Evolutionary conservation across 2,113 vertebrate species (phyloP), one percentile per base, ranked within the genome.

Genomic region (Tor tambroides): DNA sequence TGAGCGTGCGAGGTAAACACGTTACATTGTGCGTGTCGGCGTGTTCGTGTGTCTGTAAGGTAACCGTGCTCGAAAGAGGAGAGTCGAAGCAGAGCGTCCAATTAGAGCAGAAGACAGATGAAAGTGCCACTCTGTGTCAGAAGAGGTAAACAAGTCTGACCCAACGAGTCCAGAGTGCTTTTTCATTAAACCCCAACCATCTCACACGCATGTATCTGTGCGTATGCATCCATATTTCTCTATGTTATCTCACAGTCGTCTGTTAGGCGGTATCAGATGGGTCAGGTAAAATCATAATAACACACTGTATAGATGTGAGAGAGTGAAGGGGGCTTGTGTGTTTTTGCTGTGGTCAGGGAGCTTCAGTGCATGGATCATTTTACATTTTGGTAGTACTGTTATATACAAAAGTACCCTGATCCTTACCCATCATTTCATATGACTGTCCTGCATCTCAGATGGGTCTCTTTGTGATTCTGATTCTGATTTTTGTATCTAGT

Each of bases 111-210:
- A 43, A 10, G 41, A 43, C 41, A 43, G 41, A 43, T 43, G 41
- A 43, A 43, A 43, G 41, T 43, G 41, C 41, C 41, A 43, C 41
- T 43, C 41, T 43, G 41, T 43, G 41, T 11, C 41, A 43, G 41
- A 43, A 43, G 41, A 43, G 41, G 41, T 43, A 43, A 43, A 43
- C 41, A 43, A 43, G 41, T 43, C 41, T 43, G 41, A 43, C 41
- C 41, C 92, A 92, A 93, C 83, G 92, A 93, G 93, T 92, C 91
- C 93, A 94, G 93, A 94, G 94, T 94, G 94, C 91, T 94, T 94
- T 95, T 95, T 95, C 93, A 95, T 94, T 94, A 94, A 90, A 91
- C 90, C 90, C 87, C 77, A 84, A 69, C 71, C 85, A 72, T 46
- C 54, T 87, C 78, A 90, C 90, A 92, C 82, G 88, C 35, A 79